Base-by-base conservation (phyloP, 2,797 vertebrate genomes). In the Todus mexicanus region DNA sequence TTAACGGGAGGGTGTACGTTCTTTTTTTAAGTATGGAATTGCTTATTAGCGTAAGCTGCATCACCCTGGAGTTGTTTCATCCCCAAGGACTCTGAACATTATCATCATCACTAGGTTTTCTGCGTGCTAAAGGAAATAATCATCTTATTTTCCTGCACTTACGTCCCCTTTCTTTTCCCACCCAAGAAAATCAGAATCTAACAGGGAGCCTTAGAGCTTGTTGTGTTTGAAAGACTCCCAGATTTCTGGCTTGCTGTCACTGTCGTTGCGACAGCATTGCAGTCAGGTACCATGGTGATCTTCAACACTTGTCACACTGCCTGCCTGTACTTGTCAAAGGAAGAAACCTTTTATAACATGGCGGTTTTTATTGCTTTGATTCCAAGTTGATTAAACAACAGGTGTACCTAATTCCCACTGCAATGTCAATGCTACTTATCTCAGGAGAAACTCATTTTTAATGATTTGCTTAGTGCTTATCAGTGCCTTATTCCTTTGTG, bases 251-350 rank as follows among this genome's bases (percentile, higher is more conserved):
- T 91, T 71, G 56, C 77, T 84, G 65, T 88, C 63, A n/a, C 56
- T 95, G 76, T 88, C 73, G 68, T 27, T 87, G 89, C 25, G 16
- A 23, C 69, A 92, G 69, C 47, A 3, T 43, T 93, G 77, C 84
- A 89, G 51, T 76, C 89, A 87, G 87, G 90, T 96, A 90, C 96
- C 96, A 94, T 84, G 85, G 93, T 90, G 86, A 93, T 93, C 84
- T 92, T 71, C 77, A 90, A 93, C 50, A 42, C 38, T n/a, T 91
- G 66, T 76, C 92, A 47, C 56, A 22, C 60, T 93, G 76, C 85
- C 82, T 92, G 79, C 77, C 8, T 47, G 50, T 71, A 63, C 86
- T 87, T 95, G 78, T 95, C 88, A 96, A 54, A 66, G 77, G 22
- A 57, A 57, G 33, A 57, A 57, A 37, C 40, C 65, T 93, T 85